Evolutionary conservation across 2,797 vertebrate genomes (phyloP).

Genomic region (Cryptoprocta ferox): DNA sequence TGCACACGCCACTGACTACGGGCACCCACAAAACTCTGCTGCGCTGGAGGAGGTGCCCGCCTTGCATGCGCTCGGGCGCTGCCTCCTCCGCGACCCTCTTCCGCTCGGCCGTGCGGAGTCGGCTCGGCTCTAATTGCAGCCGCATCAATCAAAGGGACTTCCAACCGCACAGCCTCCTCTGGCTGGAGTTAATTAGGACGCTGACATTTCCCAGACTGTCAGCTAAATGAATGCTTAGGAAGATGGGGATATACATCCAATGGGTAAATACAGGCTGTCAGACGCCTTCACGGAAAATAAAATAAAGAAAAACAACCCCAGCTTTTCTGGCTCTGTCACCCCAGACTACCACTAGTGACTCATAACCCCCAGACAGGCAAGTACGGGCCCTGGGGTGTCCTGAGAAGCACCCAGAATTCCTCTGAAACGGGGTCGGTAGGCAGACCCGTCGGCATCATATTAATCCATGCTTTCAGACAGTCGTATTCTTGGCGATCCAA

Average conservation of each 20-base stretch:
- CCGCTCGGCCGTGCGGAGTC: neutral
- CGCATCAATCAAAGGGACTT: constrained; percentile 66
- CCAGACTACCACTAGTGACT: neutral
- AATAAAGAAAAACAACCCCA: no score
- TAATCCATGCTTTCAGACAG: rapidly evolving
- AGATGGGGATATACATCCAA: constrained; percentile 46
- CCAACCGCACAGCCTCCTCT: constrained; percentile 54
- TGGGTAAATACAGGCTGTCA: constrained; percentile 74
- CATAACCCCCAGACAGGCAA: neutral
- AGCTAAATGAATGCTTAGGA: constrained; percentile 74
- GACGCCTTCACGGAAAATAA: neutral
- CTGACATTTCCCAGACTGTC: constrained; percentile 82
- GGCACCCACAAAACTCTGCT: rapidly evolving
- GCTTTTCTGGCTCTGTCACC: constrained; percentile 38
- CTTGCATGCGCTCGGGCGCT: rapidly evolving
- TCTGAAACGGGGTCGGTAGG: neutral
- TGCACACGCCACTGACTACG: rapidly evolving
- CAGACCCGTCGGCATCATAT: rapidly evolving
- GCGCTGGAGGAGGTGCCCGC: neutral
- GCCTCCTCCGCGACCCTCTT: neutral
- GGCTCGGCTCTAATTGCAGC: constrained; percentile 66
- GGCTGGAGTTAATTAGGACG: constrained; percentile 78
- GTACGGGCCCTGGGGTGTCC: neutral
- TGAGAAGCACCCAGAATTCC: neutral
- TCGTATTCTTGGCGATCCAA: neutral